A percentile compares a stretch with the other conserved stretches of the same genome.
Evolutionary conservation across 2,113 vertebrate species (phyloP).

Genomic region (Sterna hirundo): DNA sequence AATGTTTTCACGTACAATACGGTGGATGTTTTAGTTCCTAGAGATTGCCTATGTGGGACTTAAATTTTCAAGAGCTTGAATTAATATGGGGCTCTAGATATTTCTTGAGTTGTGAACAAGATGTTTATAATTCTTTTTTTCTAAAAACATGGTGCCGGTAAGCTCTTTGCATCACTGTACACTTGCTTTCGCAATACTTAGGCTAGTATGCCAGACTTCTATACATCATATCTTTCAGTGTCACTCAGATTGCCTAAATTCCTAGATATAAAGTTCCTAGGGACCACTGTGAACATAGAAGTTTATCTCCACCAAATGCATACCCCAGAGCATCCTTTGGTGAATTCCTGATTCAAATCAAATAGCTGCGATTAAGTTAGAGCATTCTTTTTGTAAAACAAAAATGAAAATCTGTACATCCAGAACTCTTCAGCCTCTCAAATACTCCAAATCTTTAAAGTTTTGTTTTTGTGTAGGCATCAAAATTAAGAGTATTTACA

Average conservation of each 20-base stretch:
- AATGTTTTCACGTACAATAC: background rate
- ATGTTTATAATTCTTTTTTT: background rate
- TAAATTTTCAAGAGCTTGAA: background rate
- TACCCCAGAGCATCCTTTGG: background rate
- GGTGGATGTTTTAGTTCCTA: background rate
- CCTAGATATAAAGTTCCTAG: background rate
- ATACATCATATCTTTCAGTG: background rate
- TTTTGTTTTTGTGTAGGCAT: background rate
- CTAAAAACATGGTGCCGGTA: background rate
- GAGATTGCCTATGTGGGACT: background rate
- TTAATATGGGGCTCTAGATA: background rate
- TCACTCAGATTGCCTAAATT: background rate
- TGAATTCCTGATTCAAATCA: background rate
- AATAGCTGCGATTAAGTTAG: background rate
- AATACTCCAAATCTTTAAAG: background rate
- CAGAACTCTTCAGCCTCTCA: background rate
- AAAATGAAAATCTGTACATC: background rate
- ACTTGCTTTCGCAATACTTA: background rate
- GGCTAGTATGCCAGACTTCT: background rate
- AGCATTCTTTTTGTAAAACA: background rate
- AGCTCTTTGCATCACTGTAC: background rate
- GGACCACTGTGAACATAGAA: background rate
- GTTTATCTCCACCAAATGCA: background rate
- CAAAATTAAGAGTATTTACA: background rate
- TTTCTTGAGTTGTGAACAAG: background rate